phyloP scores from a whole-genome alignment of 2,888 invertebrate genomes.

The Resseliella maxima region DNA sequence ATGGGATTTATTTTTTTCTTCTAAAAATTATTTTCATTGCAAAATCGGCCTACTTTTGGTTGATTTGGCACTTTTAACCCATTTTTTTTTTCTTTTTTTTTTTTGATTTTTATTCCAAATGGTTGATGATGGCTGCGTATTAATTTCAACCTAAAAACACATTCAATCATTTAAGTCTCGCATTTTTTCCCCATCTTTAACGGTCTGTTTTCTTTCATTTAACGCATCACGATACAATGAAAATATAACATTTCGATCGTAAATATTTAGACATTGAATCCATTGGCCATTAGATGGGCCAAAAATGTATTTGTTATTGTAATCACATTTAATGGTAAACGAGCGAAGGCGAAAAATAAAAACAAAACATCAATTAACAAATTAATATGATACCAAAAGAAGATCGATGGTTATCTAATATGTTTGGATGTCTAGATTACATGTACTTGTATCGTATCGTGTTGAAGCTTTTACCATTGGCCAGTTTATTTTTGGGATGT shows the following conservation, averaged over 20 bases:
- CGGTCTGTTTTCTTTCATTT: neutral
- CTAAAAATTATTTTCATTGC: no score
- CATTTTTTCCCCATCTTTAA: neutral
- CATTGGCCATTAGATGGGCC: neutral
- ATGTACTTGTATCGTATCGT: neutral
- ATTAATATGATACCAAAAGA: constrained; percentile 24
- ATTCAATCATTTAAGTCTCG: neutral
- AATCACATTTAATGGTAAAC: constrained; percentile 35
- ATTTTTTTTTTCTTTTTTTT: neutral
- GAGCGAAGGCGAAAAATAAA: neutral
- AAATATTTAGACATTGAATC: neutral
- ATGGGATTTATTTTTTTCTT: no score
- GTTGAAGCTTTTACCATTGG: neutral
- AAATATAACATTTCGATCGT: constrained; percentile 43
- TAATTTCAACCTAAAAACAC: constrained; percentile 21
- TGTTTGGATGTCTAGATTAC: neutral
- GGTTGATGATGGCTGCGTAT: constrained; percentile 1
- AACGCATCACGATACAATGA: neutral
- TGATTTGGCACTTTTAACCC: neutral
- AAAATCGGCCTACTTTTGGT: neutral
- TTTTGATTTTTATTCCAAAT: neutral
- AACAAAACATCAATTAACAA: constrained; percentile 41
- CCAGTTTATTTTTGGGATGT: neutral
- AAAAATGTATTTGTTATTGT: constrained; percentile 13
- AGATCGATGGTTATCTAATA: constrained; percentile 32